Percentiles rank a stretch among this genome's conserved stretches.
Evolutionary conservation across 2,888 invertebrate genomes (phyloP).

Genomic region (Myathropa florea): DNA sequence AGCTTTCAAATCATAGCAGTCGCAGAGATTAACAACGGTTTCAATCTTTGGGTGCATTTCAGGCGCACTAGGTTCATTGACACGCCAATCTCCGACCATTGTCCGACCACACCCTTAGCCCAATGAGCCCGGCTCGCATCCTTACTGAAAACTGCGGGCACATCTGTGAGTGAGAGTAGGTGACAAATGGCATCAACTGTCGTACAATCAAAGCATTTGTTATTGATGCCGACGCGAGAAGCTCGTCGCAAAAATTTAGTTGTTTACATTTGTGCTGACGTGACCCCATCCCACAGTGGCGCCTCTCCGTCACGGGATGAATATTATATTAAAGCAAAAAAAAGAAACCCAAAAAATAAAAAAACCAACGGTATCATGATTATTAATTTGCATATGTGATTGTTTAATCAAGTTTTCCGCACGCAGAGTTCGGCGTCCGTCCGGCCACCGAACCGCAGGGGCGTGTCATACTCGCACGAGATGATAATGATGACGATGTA

Average conservation of each 20-base stretch:
- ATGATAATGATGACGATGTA: slow-evolving; percentile 34
- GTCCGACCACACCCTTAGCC: background rate
- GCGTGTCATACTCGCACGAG: background rate
- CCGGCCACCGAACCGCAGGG: background rate
- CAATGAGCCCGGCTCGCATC: background rate
- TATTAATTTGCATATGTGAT: slow-evolving; percentile 78
- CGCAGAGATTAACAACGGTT: too few species aligned
- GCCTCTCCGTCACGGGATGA: slow-evolving; percentile 12
- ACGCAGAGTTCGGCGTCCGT: slow-evolving; percentile 29
- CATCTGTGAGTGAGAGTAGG: background rate
- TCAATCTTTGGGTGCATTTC: too few species aligned
- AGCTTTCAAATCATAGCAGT: too few species aligned
- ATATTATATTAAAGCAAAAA: slow-evolving; percentile 16
- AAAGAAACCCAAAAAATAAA: background rate
- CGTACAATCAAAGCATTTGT: slow-evolving; percentile 20
- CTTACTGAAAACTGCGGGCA: background rate
- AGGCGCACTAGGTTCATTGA: too few species aligned
- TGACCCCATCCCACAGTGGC: background rate
- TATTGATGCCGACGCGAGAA: slow-evolving; percentile 7
- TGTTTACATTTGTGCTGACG: background rate
- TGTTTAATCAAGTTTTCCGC: slow-evolving; percentile 74
- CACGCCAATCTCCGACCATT: background rate
- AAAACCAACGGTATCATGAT: slow-evolving; percentile 73
- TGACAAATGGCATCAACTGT: slow-evolving; percentile 1
- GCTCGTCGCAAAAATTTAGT: background rate